A percentile compares a stretch with the other conserved stretches of the same genome.
Conservation (phyloP, 2,888 invertebrate species). For the Rhodophaea formosa region DNA sequence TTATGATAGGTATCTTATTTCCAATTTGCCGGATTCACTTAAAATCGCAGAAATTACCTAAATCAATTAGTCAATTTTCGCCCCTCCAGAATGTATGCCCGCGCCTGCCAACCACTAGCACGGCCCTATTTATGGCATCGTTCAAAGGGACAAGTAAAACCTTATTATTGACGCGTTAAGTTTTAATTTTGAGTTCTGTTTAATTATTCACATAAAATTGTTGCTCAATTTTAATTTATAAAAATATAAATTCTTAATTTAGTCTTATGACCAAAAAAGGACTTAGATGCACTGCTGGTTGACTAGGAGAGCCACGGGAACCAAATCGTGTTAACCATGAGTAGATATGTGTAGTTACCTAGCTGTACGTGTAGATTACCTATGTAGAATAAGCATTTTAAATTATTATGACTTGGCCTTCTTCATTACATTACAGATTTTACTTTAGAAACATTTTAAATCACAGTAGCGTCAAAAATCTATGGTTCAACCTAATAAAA, state of each 20-base stretch:
- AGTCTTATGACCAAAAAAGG: slow-evolving; percentile 18
- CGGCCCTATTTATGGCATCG: no score
- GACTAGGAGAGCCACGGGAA: background rate
- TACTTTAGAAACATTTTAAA: background rate
- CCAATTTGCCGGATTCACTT: no score
- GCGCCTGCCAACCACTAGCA: no score
- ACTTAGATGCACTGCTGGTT: background rate
- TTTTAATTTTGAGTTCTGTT: no score
- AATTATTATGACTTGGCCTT: background rate
- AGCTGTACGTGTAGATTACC: background rate
- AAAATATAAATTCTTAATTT: background rate
- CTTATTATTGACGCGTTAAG: no score
- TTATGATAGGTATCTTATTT: no score
- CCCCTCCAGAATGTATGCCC: no score
- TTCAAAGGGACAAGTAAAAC: no score
- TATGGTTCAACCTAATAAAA: no score
- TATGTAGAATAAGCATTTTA: background rate
- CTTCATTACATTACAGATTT: background rate
- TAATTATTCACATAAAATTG: no score
- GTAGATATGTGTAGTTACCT: background rate
- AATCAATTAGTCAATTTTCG: no score
- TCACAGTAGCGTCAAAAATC: background rate
- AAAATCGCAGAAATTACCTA: no score
- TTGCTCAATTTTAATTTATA: background rate
- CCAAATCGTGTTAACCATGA: background rate